These are phyloP conservation scores for Nephrotoma appendiculata DNA, from an alignment of 2,888 invertebrate species.

Conservation along the genomic window DNA sequence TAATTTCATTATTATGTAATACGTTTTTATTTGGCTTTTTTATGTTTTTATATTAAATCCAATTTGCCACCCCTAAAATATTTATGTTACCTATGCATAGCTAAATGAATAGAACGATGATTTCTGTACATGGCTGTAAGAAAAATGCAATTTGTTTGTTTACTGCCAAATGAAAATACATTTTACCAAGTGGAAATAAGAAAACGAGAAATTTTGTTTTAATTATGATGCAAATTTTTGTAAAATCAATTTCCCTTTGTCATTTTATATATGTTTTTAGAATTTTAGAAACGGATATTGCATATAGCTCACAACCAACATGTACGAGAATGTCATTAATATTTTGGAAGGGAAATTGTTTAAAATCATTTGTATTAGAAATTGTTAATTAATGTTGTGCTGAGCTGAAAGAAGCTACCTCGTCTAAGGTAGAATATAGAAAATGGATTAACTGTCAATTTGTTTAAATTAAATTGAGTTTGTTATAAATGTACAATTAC, in stretches of 20 bases:
- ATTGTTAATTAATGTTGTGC: too few relatives aligned
- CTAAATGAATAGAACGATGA: not conserved
- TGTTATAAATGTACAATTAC: too few relatives aligned
- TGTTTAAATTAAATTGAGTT: too few relatives aligned
- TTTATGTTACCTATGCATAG: not conserved
- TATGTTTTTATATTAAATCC: not conserved
- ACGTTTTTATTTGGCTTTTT: not conserved
- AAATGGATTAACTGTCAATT: too few relatives aligned
- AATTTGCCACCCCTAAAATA: not conserved
- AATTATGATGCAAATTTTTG: not conserved
- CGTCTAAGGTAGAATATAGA: too few relatives aligned
- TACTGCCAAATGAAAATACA: not conserved
- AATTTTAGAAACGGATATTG: not conserved
- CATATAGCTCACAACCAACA: not conserved
- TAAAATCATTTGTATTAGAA: too few relatives aligned
- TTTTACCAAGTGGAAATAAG: not conserved
- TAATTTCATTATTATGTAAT: not conserved
- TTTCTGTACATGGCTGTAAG: not conserved
- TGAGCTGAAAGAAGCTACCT: too few relatives aligned
- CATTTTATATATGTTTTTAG: not conserved
- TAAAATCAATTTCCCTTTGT: not conserved
- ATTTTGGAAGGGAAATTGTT: not conserved
- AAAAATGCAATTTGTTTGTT: not conserved
- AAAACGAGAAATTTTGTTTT: not conserved
- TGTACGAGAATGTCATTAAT: not conserved